A percentile compares a stretch with the other conserved stretches of the same genome.
These are phyloP conservation scores for Druon quercuslanigerum DNA, from an alignment of 1,140 invertebrate genomes.

Conservation along the genomic window DNA sequence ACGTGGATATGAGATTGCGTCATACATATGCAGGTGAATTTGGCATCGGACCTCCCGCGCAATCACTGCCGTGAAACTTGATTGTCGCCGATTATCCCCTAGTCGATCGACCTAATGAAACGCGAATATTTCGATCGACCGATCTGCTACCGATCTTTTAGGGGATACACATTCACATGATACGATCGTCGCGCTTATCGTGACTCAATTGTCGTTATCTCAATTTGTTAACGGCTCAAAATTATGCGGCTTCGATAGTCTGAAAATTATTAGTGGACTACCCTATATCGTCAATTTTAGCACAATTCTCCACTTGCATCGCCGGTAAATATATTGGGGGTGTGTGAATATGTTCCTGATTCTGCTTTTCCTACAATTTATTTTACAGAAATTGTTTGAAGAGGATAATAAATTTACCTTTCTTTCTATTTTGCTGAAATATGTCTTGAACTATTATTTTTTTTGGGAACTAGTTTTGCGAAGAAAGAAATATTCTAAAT, in stretches of 20 bases:
- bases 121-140: conserved; percentile 55
- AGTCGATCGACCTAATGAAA: conserved; percentile 69
- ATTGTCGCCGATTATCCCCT: conserved; percentile 71
- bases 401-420: too few relatives aligned
- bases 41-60: conserved; percentile 62
- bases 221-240: conserved; percentile 34
- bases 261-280: neutral
- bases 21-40: conserved; percentile 73
- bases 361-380: too few relatives aligned
- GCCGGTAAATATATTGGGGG: too few relatives aligned
- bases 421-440: too few relatives aligned
- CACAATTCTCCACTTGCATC: neutral
- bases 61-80: conserved; percentile 71
- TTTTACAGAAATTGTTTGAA: too few relatives aligned
- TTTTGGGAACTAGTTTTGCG: too few relatives aligned
- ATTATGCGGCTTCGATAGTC: neutral
- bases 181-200: conserved; percentile 10
- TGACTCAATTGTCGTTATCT: conserved; percentile 22
- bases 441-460: too few relatives aligned
- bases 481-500: too few relatives aligned
- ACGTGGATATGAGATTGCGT: conserved; percentile 70
- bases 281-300: conserved; percentile 17
- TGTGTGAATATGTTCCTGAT: too few relatives aligned
- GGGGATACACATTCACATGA: conserved; percentile 4
- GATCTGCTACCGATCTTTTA: conserved; percentile 25